Percentiles rank a stretch among this genome's conserved stretches.
phyloP scores from a whole-genome alignment of 2,113 vertebrate species.

The Rattus norvegicus region DNA sequence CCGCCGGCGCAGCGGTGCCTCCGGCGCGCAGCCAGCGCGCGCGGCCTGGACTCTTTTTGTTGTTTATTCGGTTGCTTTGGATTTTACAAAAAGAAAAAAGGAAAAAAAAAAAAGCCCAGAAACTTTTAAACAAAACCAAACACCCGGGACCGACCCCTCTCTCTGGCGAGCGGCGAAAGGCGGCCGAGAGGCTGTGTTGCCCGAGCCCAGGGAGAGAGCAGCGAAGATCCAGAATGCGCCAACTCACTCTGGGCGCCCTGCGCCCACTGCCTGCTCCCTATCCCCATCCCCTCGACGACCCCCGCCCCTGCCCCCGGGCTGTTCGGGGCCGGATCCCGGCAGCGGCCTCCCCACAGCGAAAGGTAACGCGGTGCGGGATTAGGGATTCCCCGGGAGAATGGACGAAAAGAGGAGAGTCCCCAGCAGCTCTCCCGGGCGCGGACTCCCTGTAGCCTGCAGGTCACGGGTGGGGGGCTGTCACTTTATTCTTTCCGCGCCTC shows the following conservation, averaged over 20 bases:
- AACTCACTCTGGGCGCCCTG: conserved; percentile 64
- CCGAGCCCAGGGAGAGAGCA: conserved; percentile 59
- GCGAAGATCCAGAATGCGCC: conserved; percentile 67
- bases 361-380: conserved; percentile 81
- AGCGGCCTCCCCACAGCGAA: conserved; percentile 83
- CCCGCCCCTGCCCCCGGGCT: conserved; percentile 74
- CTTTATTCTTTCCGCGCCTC: conserved; percentile 63
- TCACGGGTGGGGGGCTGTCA: conserved; percentile 67
- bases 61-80: conserved; percentile 77
- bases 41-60: conserved; percentile 76
- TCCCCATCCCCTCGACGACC: conserved; percentile 73
- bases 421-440: conserved; percentile 50
- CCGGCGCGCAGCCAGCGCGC: conserved; percentile 50
- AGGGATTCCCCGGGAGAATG: conserved; percentile 74
- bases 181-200: conserved; percentile 56
- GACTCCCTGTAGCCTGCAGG: conserved; percentile 62
- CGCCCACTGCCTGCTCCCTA: conserved; percentile 74
- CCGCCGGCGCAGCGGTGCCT: conserved; percentile 71
- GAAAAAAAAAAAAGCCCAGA: conserved; percentile 67
- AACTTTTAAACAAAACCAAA: conserved; percentile 83
- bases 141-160: conserved; percentile 63
- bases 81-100: conserved; percentile 80
- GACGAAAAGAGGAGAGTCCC: conserved; percentile 56
- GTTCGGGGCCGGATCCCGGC: conserved; percentile 84
- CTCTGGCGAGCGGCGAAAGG: conserved; percentile 65